Conservation (phyloP, 1,140 invertebrate genomes). For the Mylabris phalerata region DNA sequence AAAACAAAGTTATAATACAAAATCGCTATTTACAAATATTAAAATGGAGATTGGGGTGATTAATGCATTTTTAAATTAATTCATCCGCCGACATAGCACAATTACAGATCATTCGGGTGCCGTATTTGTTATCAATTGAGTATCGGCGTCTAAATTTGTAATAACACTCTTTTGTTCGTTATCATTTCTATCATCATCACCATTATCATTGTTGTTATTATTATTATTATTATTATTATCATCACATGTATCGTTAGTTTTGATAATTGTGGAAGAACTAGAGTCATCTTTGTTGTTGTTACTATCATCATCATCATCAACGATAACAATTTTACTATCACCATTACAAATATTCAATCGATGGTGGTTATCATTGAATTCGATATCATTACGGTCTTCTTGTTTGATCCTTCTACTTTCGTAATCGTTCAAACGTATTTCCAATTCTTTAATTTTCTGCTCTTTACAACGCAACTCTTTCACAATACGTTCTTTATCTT, state of each 20-base stretch:
- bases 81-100: conserved; percentile 16
- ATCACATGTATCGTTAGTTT: too few species aligned
- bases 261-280: not conserved
- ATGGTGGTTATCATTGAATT: too few species aligned
- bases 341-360: too few species aligned
- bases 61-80: too few species aligned
- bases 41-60: too few species aligned
- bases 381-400: not conserved
- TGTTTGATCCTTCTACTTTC: conserved; percentile 8
- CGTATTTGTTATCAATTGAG: conserved; percentile 27
- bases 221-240: not conserved
- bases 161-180: conserved; percentile 26
- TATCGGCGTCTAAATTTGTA: conserved; percentile 22
- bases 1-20: too few species aligned
- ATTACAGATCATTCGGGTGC: conserved; percentile 36
- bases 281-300: not conserved
- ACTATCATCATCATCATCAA: not conserved
- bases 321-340: too few species aligned
- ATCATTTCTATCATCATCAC: not conserved
- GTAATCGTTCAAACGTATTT: conserved; percentile 15
- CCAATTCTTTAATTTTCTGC: conserved; percentile 28
- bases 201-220: not conserved
- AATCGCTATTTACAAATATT: too few species aligned
- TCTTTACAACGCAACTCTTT: conserved; percentile 30
- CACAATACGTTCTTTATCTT: conserved; percentile 28